These are phyloP conservation scores for Ypsolopha scabrella DNA, from an alignment of 2,888 invertebrate genomes.

Conservation along the genomic window DNA sequence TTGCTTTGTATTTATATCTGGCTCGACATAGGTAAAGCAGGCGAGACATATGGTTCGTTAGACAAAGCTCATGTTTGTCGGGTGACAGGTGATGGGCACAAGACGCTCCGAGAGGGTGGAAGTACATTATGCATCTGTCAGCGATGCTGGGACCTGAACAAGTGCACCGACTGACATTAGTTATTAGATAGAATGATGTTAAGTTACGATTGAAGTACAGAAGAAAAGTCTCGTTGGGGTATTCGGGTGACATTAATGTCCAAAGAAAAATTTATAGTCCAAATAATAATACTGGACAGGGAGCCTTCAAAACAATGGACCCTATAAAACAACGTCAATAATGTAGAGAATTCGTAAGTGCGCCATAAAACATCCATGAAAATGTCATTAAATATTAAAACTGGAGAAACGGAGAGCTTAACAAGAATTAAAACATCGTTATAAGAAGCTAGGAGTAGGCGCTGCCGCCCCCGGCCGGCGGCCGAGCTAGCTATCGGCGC, in stretches of 20 bases:
- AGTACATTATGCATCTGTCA: conserved; percentile 17
- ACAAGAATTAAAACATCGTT: conserved; percentile 71
- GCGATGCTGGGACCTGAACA: conserved; percentile 2
- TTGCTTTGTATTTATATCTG: conserved; percentile 38
- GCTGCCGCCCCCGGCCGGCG: conserved; percentile 50
- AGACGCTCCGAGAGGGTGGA: conserved; percentile 10
- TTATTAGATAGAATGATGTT: neutral
- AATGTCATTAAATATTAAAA: conserved; percentile 70
- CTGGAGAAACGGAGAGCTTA: conserved; percentile 70
- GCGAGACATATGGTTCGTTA: conserved; percentile 55
- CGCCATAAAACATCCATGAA: conserved; percentile 68
- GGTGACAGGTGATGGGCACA: conserved; percentile 1
- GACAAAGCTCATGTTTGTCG: conserved; percentile 24
- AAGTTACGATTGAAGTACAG: neutral
- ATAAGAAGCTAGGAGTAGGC: conserved; percentile 56
- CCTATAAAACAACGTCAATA: conserved; percentile 47
- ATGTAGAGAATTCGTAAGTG: conserved; percentile 60
- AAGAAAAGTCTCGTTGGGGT: neutral
- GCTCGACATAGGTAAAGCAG: conserved; percentile 23
- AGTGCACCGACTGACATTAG: neutral
- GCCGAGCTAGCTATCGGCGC: conserved; percentile 54
- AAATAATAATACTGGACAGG: neutral
- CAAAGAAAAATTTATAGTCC: neutral
- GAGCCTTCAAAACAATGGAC: conserved; percentile 33
- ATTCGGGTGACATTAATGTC: neutral